Percentiles rank a stretch among this genome's conserved stretches.
These are phyloP conservation scores for Fistularia tabacaria DNA, from an alignment of 2,797 vertebrate species.

Conservation along the genomic window DNA sequence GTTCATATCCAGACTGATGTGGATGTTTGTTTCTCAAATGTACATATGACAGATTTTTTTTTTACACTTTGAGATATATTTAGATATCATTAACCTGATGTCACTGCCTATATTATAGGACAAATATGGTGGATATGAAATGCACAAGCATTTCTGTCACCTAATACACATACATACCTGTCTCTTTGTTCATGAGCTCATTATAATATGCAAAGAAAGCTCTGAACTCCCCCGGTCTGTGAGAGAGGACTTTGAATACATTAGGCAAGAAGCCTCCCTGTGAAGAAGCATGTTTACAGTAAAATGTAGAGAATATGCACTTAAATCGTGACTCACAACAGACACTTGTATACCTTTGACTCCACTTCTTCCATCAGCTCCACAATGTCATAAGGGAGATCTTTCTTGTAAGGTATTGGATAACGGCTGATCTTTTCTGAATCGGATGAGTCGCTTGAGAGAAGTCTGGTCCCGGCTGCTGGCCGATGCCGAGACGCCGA, in stretches of 20 bases:
- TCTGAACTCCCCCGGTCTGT: slow-evolving; percentile 82
- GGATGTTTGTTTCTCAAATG: no score
- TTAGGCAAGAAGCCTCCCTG: slow-evolving; percentile 84
- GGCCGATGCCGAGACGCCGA: not conserved
- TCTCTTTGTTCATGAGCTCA: slow-evolving; percentile 85
- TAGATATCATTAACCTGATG: no score
- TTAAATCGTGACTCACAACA: not conserved
- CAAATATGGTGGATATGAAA: no score
- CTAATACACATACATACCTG: slow-evolving; percentile 63
- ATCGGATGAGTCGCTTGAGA: slow-evolving; percentile 42
- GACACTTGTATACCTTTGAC: slow-evolving; percentile 67
- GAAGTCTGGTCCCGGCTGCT: slow-evolving; percentile 14
- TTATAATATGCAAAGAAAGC: slow-evolving; percentile 88
- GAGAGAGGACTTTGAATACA: slow-evolving; percentile 80
- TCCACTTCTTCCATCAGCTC: slow-evolving; percentile 87
- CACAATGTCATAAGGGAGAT: slow-evolving; percentile 81
- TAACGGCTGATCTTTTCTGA: slow-evolving; percentile 72
- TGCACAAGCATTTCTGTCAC: no score
- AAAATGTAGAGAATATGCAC: not conserved
- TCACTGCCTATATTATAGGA: no score
- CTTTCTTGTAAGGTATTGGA: slow-evolving; percentile 81
- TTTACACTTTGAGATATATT: no score
- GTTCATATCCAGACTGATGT: no score
- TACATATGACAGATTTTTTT: no score
- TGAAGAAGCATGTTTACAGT: slow-evolving; percentile 1